Percentiles rank a stretch among this genome's conserved stretches.
These are phyloP conservation scores for Dolichotis patagonum DNA, from an alignment of 2,113 vertebrate species.

Conservation along the genomic window DNA sequence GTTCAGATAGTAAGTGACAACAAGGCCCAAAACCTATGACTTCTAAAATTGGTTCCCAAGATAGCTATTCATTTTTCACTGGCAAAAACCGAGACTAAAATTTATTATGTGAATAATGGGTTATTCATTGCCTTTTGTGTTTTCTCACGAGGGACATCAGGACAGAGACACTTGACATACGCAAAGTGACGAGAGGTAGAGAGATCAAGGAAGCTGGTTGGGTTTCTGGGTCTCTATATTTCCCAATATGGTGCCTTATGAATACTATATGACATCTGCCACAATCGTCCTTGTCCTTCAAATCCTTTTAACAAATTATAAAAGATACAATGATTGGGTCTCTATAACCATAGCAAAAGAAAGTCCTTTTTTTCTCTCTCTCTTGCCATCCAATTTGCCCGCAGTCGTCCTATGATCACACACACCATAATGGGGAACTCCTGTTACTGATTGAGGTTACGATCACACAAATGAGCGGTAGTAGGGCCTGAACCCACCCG, in stretches of 20 bases:
- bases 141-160: slow-evolving; percentile 72
- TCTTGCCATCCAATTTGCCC: slow-evolving; percentile 69
- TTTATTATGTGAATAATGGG: slow-evolving; percentile 75
- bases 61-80: slow-evolving; percentile 76
- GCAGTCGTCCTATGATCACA: slow-evolving; percentile 65
- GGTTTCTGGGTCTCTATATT: slow-evolving; percentile 57
- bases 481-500: not conserved
- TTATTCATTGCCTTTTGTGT: slow-evolving; percentile 76
- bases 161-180: slow-evolving; percentile 66
- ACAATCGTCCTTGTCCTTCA: slow-evolving; percentile 63
- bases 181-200: slow-evolving; percentile 41
- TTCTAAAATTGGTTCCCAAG: slow-evolving; percentile 75
- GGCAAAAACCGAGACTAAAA: slow-evolving; percentile 72
- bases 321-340: slow-evolving; percentile 70
- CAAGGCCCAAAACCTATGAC: slow-evolving; percentile 67
- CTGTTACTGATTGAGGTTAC: slow-evolving; percentile 51
- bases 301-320: slow-evolving; percentile 77
- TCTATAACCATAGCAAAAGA: slow-evolving; percentile 67
- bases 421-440: slow-evolving; percentile 23
- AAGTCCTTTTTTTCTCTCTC: not conserved
- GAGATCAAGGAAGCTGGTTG: slow-evolving; percentile 69
- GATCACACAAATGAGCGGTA: slow-evolving; percentile 32
- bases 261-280: slow-evolving; percentile 64
- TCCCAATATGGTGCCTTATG: slow-evolving; percentile 74
- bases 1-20: slow-evolving; percentile 78